phyloP scores from a whole-genome alignment of 2,888 invertebrate species.

The Melipona beecheii region DNA sequence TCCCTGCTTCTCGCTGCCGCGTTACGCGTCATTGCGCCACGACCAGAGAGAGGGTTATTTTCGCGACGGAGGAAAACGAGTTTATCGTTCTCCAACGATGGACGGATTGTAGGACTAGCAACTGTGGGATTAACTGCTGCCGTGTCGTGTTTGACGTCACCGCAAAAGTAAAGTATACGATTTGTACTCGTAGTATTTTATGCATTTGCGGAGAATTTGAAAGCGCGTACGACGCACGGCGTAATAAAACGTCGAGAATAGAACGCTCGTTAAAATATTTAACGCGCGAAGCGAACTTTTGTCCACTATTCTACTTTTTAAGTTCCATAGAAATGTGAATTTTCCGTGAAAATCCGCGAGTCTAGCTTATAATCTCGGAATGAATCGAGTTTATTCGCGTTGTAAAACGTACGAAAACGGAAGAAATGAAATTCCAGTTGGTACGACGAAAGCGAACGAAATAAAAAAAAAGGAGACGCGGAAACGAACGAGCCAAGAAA shows the following conservation, averaged over 20 bases:
- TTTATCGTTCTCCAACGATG: neutral
- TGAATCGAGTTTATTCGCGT: too few relatives aligned
- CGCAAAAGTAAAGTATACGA: too few relatives aligned
- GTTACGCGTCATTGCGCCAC: slow-evolving; percentile 48
- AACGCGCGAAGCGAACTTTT: too few relatives aligned
- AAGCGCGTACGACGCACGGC: too few relatives aligned
- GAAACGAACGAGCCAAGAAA: neutral
- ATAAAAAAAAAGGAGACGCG: neutral
- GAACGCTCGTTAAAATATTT: too few relatives aligned
- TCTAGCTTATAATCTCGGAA: too few relatives aligned
- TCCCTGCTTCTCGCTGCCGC: slow-evolving; percentile 48
- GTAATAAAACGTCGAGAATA: too few relatives aligned
- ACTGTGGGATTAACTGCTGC: neutral
- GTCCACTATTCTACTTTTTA: too few relatives aligned
- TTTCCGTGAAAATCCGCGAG: too few relatives aligned
- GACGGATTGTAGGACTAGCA: neutral
- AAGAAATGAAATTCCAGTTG: neutral
- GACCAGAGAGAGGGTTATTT: slow-evolving; percentile 32
- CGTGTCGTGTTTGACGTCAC: neutral
- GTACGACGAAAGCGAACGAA: neutral
- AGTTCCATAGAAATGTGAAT: too few relatives aligned
- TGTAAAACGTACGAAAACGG: neutral
- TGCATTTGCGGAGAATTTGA: neutral
- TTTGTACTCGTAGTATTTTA: too few relatives aligned
- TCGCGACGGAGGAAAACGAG: neutral